A percentile compares a stretch with the other conserved stretches of the same genome.
phyloP scores from a whole-genome alignment of 2,113 vertebrate species.

The Thunnus maccoyii region DNA sequence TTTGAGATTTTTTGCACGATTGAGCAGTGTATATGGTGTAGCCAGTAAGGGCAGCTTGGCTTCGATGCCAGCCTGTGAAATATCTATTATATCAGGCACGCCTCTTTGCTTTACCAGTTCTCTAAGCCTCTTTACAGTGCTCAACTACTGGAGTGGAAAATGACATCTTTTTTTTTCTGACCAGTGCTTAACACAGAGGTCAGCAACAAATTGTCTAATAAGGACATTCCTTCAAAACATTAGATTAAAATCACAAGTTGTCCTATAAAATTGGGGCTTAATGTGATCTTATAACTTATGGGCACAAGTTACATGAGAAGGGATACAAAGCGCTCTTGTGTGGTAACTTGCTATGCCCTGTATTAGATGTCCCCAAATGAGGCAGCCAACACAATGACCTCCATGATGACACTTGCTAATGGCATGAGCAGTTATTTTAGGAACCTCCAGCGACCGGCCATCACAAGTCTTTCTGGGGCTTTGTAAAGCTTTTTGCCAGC shows the following conservation, averaged over 20 bases:
- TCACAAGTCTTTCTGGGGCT: constrained; percentile 76
- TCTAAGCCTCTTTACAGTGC: constrained; percentile 39
- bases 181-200: constrained; percentile 57
- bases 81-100: constrained; percentile 45
- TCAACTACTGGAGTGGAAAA: constrained; percentile 52
- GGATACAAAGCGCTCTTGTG: constrained; percentile 60
- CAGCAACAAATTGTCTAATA: constrained; percentile 68
- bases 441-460: constrained; percentile 58
- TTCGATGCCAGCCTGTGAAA: constrained; percentile 60
- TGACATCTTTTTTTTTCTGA: constrained; percentile 47
- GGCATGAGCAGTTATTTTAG: constrained; percentile 79
- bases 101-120: constrained; percentile 58
- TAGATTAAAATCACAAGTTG: constrained; percentile 73
- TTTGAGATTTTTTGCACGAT: constrained; percentile 74
- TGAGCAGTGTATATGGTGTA: constrained; percentile 68
- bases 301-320: constrained; percentile 64
- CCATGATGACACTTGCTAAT: constrained; percentile 79
- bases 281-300: constrained; percentile 60
- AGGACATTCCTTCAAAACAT: constrained; percentile 69
- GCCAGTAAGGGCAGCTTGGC: constrained; percentile 47
- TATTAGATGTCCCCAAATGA: constrained; percentile 77
- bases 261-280: constrained; percentile 57
- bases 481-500: constrained; percentile 69
- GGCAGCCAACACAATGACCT: constrained; percentile 75
- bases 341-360: constrained; percentile 56